These are phyloP conservation scores for Campoplex nolae DNA, from an alignment of 2,888 invertebrate species.

Conservation along the genomic window DNA sequence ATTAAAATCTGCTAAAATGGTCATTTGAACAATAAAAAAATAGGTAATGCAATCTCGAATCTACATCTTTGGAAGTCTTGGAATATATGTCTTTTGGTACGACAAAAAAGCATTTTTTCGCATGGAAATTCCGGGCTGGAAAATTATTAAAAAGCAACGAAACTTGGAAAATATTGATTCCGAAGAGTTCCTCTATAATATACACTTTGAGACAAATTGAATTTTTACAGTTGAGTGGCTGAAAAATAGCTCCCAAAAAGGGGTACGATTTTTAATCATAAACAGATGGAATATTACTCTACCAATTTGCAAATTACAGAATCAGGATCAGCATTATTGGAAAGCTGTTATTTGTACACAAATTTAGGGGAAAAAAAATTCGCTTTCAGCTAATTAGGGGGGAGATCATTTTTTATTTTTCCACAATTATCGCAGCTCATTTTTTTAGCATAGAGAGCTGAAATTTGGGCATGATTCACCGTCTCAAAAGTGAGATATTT, in stretches of 20 bases:
- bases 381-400: background rate
- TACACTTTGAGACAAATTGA: too few species aligned
- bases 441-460: background rate
- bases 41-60: background rate
- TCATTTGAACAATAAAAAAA: background rate
- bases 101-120: constrained; percentile 13
- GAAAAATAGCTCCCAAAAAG: constrained; percentile 11
- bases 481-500: too few species aligned
- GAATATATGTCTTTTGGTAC: background rate
- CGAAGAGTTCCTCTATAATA: too few species aligned
- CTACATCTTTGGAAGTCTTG: constrained; percentile 3
- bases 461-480: background rate
- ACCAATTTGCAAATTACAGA: constrained; percentile 20
- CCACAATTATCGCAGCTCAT: constrained; percentile 1
- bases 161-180: too few species aligned
- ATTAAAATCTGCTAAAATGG: background rate
- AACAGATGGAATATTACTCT: constrained; percentile 13
- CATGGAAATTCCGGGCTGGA: background rate
- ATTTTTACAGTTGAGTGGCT: background rate
- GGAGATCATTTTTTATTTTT: background rate
- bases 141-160: background rate
- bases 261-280: constrained; percentile 18
- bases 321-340: constrained; percentile 12
- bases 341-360: constrained; percentile 3
- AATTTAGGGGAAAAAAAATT: background rate